Conservation (phyloP, 2,797 vertebrate species). For the Cynopterus sphinx region DNA sequence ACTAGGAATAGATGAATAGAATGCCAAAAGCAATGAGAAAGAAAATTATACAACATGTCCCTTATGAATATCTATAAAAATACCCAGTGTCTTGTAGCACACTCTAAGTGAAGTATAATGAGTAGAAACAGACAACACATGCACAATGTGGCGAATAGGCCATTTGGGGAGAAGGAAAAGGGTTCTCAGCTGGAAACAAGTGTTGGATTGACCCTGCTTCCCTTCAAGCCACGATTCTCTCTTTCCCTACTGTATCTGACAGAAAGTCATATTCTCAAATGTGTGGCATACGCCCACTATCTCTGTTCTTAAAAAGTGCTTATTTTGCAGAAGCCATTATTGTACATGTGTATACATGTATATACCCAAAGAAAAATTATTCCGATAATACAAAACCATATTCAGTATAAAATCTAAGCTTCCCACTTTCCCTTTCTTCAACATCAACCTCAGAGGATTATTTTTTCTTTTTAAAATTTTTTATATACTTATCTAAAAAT, state of each 20-base stretch:
- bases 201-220: neutral
- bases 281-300: accelerated
- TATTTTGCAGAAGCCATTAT: neutral
- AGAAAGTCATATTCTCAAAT: neutral
- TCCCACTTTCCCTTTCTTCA: neutral
- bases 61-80: slow-evolving; percentile 48
- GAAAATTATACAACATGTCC: slow-evolving; percentile 46
- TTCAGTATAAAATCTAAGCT: neutral
- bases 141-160: slow-evolving; percentile 27
- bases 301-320: neutral
- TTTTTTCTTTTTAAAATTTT: neutral
- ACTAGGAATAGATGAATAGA: neutral
- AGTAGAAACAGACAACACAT: neutral
- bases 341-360: neutral
- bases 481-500: neutral
- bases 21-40: slow-evolving; percentile 39
- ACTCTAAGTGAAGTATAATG: slow-evolving; percentile 17
- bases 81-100: neutral
- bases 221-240: neutral
- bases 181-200: slow-evolving; percentile 7
- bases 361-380: neutral
- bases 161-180: neutral
- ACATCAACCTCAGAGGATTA: neutral
- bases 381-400: neutral
- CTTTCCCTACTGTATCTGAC: neutral